Percentiles rank a stretch among this genome's conserved stretches.
These are phyloP conservation scores for Melanotaenia boesemani DNA, from an alignment of 2,797 vertebrate species.

Conservation along the genomic window DNA sequence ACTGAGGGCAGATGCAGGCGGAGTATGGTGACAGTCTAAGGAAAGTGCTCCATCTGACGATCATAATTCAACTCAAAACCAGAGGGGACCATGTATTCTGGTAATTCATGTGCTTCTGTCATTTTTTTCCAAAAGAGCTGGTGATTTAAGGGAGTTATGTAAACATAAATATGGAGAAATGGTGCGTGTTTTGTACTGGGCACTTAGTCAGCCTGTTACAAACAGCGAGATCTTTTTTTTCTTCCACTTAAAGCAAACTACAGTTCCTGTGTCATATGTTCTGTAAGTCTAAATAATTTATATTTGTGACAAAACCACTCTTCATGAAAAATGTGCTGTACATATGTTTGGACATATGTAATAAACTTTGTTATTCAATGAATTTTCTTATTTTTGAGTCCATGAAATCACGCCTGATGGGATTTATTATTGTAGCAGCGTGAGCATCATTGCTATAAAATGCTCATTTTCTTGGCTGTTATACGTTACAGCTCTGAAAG, in stretches of 20 bases:
- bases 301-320: conserved; percentile 97
- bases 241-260: conserved; percentile 60
- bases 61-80: conserved; percentile 13
- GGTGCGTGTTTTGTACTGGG: conserved; percentile 42
- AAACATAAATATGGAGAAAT: conserved; percentile 30
- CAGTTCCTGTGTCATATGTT: conserved; percentile 76
- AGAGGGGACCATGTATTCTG: conserved; percentile 63
- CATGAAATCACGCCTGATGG: not conserved
- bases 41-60: conserved; percentile 33
- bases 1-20: conserved; percentile 39
- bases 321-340: conserved; percentile 94
- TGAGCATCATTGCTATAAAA: too few species aligned
- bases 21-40: conserved; percentile 52
- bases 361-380: conserved; percentile 99
- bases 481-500: too few species aligned
- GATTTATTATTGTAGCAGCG: not conserved
- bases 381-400: not conserved
- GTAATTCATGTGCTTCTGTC: conserved; percentile 39
- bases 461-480: not conserved
- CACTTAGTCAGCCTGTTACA: conserved; percentile 45
- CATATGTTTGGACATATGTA: conserved; percentile 99
- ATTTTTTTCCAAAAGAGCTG: conserved; percentile 26
- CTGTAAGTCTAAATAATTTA: conserved; percentile 92
- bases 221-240: conserved; percentile 58
- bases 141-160: conserved; percentile 28